Evolutionary conservation across 2,113 vertebrate species (phyloP), one percentile per base, ranked within the genome.

Genomic region (Mionectes macconnelli): DNA sequence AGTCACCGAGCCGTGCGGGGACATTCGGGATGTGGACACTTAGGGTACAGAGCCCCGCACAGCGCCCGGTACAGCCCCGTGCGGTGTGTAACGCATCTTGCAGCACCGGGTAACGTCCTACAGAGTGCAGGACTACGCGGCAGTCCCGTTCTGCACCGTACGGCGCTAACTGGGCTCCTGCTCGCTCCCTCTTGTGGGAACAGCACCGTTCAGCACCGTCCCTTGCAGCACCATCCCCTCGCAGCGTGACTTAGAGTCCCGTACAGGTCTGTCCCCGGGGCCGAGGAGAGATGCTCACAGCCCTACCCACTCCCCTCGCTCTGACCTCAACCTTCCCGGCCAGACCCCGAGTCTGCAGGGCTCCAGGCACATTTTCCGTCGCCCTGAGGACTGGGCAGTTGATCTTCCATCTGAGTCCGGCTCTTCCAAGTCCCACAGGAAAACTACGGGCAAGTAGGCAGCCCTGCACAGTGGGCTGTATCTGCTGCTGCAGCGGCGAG

Each of bases 391-490:
- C 11, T 2, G 35, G 12, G 45, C 14, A 27, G 44, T 33, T 28
- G n/a, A 10, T 63, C 27, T 47, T 3, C 2, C 8, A 4, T 21
- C 50, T 30, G 6, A 49, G 15, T 15, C 14, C 0, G 0, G 35
- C n/a, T 86, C 37, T 39, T 13, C 40, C 4, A 7, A 24, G 9
- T 4, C 18, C 33, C 8, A 1, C 12, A 6, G 30, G 40, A 22
- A n/a, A n/a, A 15, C 12, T 28, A 6, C 0, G 1, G 27, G 7
- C 42, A 10, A 40, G 18, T 0, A 0, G 24, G 4, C 60, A 57
- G 44, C 31, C 31, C 27, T 5, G 40, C 15, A 3, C 7, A 2
- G 1, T 14, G 45, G 50, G 35, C 57, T 44, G 12, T 19, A 66
- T 6, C 42, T 33, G 47, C 42, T 56, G 27, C 53, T 31, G 37